These are phyloP conservation scores for Hoplodrina ambigua DNA, from an alignment of 2,888 invertebrate species.

Conservation along the genomic window DNA sequence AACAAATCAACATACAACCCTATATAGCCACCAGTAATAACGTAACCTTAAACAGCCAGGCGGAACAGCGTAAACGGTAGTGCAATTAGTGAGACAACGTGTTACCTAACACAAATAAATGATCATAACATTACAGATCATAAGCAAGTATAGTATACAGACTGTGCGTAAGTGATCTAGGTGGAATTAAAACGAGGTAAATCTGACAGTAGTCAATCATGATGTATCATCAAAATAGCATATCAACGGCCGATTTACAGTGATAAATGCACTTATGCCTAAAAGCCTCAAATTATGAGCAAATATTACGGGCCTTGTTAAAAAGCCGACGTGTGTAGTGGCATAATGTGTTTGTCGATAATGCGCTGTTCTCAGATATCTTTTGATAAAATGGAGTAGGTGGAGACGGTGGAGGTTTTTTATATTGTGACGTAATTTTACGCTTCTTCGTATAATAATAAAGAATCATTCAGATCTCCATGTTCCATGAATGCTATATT, in stretches of 20 bases:
- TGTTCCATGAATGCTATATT: neutral
- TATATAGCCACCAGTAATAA: too few relatives aligned
- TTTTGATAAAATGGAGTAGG: constrained; percentile 21
- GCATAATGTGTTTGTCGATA: constrained; percentile 30
- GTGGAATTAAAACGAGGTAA: too few relatives aligned
- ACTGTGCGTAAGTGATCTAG: too few relatives aligned
- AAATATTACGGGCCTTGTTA: constrained; percentile 19
- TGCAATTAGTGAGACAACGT: too few relatives aligned
- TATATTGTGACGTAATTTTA: neutral
- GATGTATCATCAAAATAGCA: neutral
- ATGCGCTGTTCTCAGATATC: constrained; percentile 25
- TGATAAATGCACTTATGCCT: constrained; percentile 29
- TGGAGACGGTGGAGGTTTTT: constrained; percentile 3
- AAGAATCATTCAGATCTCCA: neutral
- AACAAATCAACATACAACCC: too few relatives aligned
- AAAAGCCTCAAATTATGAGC: constrained; percentile 41
- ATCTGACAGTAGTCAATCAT: neutral
- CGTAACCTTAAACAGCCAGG: too few relatives aligned
- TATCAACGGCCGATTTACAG: constrained; percentile 21
- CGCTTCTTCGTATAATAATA: neutral
- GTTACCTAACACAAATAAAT: too few relatives aligned
- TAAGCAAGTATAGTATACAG: too few relatives aligned
- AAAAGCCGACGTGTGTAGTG: constrained; percentile 20
- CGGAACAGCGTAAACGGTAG: too few relatives aligned
- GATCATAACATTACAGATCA: too few relatives aligned